phyloP scores from a whole-genome alignment of 2,888 invertebrate genomes.

The Gasteruption jaculator region DNA sequence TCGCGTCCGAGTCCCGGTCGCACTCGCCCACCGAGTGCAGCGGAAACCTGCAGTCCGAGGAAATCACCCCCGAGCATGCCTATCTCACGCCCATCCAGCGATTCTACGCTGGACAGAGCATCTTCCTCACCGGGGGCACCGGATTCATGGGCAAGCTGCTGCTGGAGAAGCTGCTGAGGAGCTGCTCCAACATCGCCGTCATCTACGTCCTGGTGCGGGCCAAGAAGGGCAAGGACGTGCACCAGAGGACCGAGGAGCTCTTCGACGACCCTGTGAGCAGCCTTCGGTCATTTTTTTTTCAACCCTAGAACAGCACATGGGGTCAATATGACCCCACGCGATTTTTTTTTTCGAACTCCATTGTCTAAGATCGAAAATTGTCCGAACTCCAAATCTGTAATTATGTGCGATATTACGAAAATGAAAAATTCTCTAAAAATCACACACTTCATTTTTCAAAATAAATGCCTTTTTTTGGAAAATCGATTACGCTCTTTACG shows the following conservation, averaged over 20 bases:
- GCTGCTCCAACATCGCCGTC: constrained; percentile 57
- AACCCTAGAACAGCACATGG: no score
- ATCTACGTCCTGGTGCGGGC: constrained; percentile 61
- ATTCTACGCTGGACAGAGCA: constrained; percentile 54
- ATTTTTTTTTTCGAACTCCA: no score
- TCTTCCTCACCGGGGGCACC: constrained; percentile 64
- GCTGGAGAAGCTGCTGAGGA: constrained; percentile 64
- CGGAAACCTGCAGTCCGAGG: constrained; percentile 9
- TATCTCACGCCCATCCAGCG: constrained; percentile 48
- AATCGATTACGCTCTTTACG: no score
- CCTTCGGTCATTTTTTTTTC: constrained; percentile 3
- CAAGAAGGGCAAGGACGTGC: constrained; percentile 56
- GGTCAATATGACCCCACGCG: no score
- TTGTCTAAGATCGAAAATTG: no score
- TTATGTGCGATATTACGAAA: no score
- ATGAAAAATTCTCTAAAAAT: no score
- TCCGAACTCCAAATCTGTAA: no score
- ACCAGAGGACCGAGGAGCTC: constrained; percentile 55
- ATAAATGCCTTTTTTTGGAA: no score
- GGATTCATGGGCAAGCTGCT: constrained; percentile 70
- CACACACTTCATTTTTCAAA: no score
- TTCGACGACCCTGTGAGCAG: constrained; percentile 45
- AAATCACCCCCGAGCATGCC: constrained; percentile 24
- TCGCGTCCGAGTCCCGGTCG: constrained; percentile 34
- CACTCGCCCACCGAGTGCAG: constrained; percentile 35